phyloP scores from a whole-genome alignment of 92 coral and sea anemone genomes.

The Epizoanthus scotinus region DNA sequence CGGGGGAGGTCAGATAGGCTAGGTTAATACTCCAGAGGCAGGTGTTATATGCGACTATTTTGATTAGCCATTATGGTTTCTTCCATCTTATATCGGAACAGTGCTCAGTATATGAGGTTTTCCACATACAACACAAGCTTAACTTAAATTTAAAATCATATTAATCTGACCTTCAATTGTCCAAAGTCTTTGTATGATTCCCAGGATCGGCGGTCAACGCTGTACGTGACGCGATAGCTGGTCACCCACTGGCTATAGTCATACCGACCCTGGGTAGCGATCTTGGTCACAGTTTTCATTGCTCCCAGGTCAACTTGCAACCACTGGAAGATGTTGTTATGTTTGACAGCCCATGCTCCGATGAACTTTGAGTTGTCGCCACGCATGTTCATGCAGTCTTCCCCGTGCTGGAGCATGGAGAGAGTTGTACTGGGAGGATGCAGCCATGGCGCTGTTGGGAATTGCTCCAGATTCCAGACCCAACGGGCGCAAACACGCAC shows the following conservation, averaged over 20 bases:
- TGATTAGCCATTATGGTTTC: no score
- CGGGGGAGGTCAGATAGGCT: no score
- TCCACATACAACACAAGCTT: neutral
- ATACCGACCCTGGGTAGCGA: constrained; percentile 1
- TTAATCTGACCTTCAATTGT: neutral
- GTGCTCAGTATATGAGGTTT: no score
- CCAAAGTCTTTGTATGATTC: neutral
- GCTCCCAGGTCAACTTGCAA: neutral
- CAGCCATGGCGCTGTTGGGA: neutral
- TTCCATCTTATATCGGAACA: no score
- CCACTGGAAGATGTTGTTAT: neutral
- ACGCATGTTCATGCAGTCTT: constrained; percentile 6
- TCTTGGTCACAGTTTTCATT: neutral
- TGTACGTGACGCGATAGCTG: neutral
- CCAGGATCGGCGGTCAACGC: neutral
- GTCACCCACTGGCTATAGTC: neutral
- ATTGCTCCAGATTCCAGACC: constrained; percentile 6
- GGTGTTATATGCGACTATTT: no score
- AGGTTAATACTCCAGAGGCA: no score
- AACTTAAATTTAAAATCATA: neutral
- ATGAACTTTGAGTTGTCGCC: neutral
- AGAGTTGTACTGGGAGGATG: neutral
- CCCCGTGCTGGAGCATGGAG: neutral
- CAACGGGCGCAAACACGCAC: neutral
- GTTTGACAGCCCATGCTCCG: neutral